Base-by-base conservation (phyloP, 2,797 vertebrate genomes). In the Sebastes taczanowskii region DNA sequence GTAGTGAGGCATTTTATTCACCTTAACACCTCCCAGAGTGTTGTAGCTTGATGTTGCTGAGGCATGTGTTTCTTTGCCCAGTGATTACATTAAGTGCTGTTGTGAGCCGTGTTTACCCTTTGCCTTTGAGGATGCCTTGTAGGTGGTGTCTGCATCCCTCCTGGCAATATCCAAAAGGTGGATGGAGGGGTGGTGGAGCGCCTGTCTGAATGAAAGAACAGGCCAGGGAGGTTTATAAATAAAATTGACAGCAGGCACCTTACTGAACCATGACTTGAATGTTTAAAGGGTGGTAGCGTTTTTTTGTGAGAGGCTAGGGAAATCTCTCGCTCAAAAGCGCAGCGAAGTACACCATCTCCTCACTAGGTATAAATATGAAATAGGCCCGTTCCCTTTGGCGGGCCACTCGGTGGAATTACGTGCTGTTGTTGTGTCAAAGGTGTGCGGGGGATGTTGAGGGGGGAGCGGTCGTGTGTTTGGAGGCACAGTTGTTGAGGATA, bases 201-300 rank as follows among this genome's bases (percentile, higher is more conserved):
- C 81, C 86, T 87, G 90, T 92, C 86, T 89, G 86, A 93, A 92
- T 95, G 92, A 94, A 93, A 95, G 92, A 95, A 90, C 88, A 86
- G 92, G 90, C 84, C 90, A 59, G 78, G 78, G 80, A 90, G 93
- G 87, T 94, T 95, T 94, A 95, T 95, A 95, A 96, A 95, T 95
- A 95, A 95, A 95, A 95, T 90, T 94, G 95, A 95, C 94, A 95
- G 93, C 92, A 89, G 86, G 88, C 92, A 92, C 93, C 90, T 92
- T 89, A 84, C 84, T 85, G 83, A 94, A 92, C 87, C 94, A 94
- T 94, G 94, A 95, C 94, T 93, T 82, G 94, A 96, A 95, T 95
- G 91, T 92, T 94, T 94, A 95, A 95, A 91, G 85, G 85, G 87
- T 82, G 74, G 88, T 81, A 76, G 85, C 74, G 30, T 83, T 92